Base-by-base conservation (phyloP, 2,113 vertebrate genomes). In the Erpornis zantholeuca region DNA sequence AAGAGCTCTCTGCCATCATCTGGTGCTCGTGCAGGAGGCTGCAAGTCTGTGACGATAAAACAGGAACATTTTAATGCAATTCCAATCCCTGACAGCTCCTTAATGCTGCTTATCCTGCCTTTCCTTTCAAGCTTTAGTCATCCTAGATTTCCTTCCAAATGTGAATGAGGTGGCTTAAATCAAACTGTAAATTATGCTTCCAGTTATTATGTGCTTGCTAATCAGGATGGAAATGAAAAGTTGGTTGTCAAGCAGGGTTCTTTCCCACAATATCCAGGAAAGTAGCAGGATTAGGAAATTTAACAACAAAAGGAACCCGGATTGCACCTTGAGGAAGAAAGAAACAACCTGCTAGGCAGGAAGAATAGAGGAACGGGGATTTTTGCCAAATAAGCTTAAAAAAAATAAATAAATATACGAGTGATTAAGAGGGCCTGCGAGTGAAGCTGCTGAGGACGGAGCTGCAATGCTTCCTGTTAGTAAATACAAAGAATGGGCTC, bases 231-330 rank as follows among this genome's bases (percentile, higher is more conserved):
- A 94, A 95, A 95, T 96, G 80, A 96, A 76, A 93, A 93, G 91
- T 88, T 70, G 88, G 73, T 81, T 94, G 93, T 95, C 68, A 95
- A 60, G 68, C 65, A 44, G 90, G 81, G 72, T 72, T 78, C 64
- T 93, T 96, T 97, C 96, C 86, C 95, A 97, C 97, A 97, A 97
- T 92, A 80, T 94, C 96, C 94, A 97, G 96, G 95, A 96, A 96
- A 97, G 75, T 94, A 31, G 94, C 78, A 29, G 88, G 85, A 65
- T 81, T 91, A 27, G 81, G 79, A 38, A 85, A 45, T 85, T 96
- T 78, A 93, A 96, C 91, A 95, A 97, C 96, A 94, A 95, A 92
- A 94, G 96, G 96, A 97, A 97, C 95, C 92, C 52, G 11, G 86
- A 82, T 93, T 92, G 85, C 92, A 97, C 94, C 86, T 96, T 97